These are phyloP conservation scores for Odocoileus hemionus DNA, from an alignment of 2,113 vertebrate genomes.

Conservation along the genomic window DNA sequence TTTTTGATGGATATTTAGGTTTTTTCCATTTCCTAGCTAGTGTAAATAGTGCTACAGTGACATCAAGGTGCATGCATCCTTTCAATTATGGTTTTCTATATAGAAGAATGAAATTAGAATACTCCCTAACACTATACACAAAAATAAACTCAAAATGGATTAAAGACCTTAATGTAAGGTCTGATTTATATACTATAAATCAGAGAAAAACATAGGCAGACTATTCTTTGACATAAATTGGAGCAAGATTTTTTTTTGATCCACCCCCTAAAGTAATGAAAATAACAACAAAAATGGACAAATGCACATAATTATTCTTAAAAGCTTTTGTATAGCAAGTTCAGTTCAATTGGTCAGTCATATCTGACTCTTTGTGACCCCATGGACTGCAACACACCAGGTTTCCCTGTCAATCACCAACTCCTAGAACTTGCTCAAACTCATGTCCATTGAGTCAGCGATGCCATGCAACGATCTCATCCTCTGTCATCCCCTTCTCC, in stretches of 20 bases:
- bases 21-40: neutral
- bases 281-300: neutral
- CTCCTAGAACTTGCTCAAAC: neutral
- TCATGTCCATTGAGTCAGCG: neutral
- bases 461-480: neutral
- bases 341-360: neutral
- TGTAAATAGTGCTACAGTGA: neutral
- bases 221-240: neutral
- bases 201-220: neutral
- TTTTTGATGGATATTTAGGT: neutral
- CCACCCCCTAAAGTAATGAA: neutral
- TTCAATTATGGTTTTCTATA: neutral
- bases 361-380: neutral
- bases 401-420: neutral
- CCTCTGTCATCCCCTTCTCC: neutral
- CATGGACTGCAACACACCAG: accelerated
- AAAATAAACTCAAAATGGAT: neutral
- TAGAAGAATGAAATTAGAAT: neutral
- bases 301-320: neutral
- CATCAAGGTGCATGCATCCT: neutral
- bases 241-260: neutral
- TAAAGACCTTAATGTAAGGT: neutral
- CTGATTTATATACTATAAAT: neutral
- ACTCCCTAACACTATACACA: neutral
- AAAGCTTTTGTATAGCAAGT: neutral